Percentiles rank a stretch among this genome's conserved stretches.
Evolutionary conservation across 1,140 invertebrate species (phyloP).

Genomic region (Pachyrhynchus sulphureomaculatus): DNA sequence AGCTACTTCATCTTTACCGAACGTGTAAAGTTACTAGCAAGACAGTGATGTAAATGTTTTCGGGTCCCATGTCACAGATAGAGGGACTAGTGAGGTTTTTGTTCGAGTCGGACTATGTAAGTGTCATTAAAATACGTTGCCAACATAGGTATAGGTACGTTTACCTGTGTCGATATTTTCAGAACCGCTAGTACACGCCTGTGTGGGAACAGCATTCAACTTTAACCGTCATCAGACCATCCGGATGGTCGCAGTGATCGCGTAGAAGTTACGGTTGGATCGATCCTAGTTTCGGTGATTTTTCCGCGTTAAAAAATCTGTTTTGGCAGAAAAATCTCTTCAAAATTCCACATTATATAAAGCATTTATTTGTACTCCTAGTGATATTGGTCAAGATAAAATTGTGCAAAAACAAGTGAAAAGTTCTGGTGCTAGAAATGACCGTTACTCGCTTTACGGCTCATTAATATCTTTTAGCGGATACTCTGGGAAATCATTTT

Average conservation of each 20-base stretch:
- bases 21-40: neutral
- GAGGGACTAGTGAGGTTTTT: neutral
- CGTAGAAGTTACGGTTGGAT: constrained; percentile 15
- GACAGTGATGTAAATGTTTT: neutral
- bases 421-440: neutral
- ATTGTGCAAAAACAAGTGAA: neutral
- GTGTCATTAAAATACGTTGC: constrained; percentile 25
- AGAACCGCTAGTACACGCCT: constrained; percentile 39
- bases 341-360: neutral
- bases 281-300: constrained; percentile 7
- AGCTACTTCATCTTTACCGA: neutral
- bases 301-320: neutral
- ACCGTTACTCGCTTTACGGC: constrained; percentile 10
- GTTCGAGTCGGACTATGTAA: neutral
- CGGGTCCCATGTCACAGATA: neutral
- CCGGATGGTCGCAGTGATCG: constrained; percentile 25
- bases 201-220: constrained; percentile 42
- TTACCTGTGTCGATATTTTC: constrained; percentile 46
- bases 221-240: constrained; percentile 43
- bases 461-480: neutral
- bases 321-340: neutral
- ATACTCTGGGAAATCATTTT: neutral
- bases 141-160: constrained; percentile 32
- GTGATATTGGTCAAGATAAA: no score
- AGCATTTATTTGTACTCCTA: no score